Base-by-base conservation (phyloP, 1,140 invertebrate species). In the Magallana gigas region DNA sequence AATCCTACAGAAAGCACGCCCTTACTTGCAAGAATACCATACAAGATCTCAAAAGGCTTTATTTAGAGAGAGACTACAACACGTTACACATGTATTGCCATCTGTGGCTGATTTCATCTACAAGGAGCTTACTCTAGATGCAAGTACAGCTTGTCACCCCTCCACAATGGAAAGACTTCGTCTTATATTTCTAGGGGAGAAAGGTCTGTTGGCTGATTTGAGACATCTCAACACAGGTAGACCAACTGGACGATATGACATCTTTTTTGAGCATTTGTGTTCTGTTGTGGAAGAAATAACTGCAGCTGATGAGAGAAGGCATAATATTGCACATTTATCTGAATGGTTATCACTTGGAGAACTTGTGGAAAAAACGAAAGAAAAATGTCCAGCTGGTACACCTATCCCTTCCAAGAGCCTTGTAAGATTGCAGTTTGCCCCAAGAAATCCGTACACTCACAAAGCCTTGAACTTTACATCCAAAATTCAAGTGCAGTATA, bases 361-460 rank as follows among this genome's bases (percentile, higher is more conserved):
- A 23, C 23, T 87, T 83, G 83, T 90, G 11, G n/a, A 85, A 1
- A 58, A 87, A 84, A 23, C 87, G 58, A 29, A 57, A 60, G 83
- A 87, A 57, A 12, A 23, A 23, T 23, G 23, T 23, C 23, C 23
- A 23, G 23, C 23, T 23, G 23, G 23, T 23, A 23, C 23, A 59
- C 23, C 59, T 6, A 59, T 91, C 12, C 23, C 23, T 12, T 90
- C 88, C 6, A 89, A 90, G 81, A 88, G 85, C 29, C 60, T 91
- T 8, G 87, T 90, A 5, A 57, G 90, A 59, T 81, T 90, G n/a
- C 90, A 91, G 81, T 90, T 91, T 88, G 60, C 85, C 23, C 90
- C 89, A 3, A 88, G 87, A 12, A 89, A 90, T 57, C 88, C 88
- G 23, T 89, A 89, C 68, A 23, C 84, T 9, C 16, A 88, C 6